These are phyloP conservation scores for Junonia oenone DNA, from an alignment of 2,888 invertebrate species.

Conservation along the genomic window DNA sequence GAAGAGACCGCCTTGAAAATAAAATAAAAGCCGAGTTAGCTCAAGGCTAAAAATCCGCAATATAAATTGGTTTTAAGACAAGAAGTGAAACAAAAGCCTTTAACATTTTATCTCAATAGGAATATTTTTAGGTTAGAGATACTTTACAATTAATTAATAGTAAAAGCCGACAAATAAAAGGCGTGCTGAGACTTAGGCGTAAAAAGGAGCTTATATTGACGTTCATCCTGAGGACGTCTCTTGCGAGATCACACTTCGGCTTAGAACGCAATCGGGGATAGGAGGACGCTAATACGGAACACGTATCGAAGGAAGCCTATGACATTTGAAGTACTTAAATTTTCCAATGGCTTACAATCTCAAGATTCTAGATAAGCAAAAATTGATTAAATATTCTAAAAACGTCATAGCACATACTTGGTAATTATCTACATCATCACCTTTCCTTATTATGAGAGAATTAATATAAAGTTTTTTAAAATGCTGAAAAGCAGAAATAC, in stretches of 20 bases:
- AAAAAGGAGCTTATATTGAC: not conserved
- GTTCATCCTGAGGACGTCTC: not conserved
- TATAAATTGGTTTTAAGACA: not conserved
- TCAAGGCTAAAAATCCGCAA: not conserved
- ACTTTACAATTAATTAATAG: too few species aligned
- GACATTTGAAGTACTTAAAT: too few species aligned
- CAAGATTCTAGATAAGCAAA: too few species aligned
- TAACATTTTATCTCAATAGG: not conserved
- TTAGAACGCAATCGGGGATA: not conserved
- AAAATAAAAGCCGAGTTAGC: not conserved
- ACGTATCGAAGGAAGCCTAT: not conserved
- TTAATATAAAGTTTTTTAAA: too few species aligned
- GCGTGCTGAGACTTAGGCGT: not conserved
- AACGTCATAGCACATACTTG: too few species aligned
- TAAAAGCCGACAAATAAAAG: too few species aligned
- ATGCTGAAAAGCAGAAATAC: too few species aligned
- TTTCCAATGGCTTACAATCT: not conserved
- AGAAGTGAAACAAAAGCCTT: not conserved
- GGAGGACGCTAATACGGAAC: not conserved
- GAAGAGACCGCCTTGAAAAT: not conserved
- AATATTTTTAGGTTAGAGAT: too few species aligned
- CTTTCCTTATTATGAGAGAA: too few species aligned
- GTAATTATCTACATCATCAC: too few species aligned
- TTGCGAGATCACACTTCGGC: not conserved
- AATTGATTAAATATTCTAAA: too few species aligned